Evolutionary conservation across 2,797 vertebrate genomes (phyloP), one percentile per base, ranked within the genome.

Genomic region (Kryptolebias ocellatus): DNA sequence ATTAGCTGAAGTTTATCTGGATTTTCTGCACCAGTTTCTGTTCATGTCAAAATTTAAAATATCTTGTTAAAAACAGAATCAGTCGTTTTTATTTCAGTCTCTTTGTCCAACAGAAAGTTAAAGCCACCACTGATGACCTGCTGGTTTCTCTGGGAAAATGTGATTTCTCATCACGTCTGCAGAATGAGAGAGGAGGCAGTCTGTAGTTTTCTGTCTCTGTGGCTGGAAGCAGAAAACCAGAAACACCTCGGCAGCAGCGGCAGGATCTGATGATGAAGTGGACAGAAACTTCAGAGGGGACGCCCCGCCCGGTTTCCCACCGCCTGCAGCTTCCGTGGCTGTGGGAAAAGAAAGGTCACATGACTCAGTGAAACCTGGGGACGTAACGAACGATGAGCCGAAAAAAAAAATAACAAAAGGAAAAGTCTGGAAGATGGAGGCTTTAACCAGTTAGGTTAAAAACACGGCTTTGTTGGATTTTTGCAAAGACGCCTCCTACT

Each of bases 181-280:
- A 56, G 52, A 20, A 34, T 2, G 31, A 61, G 9, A 64, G 64
- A 37, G 20, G 42, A 9, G 53, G 11, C 44, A 54, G 53, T 51
- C 56, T 42, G n/a, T 0, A 57, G 53, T 0, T 31, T 31, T 45
- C 3, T 27, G 15, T 72, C 34, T 42, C 17, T 53, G 73, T 1
- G 59, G 75, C 69, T 37, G 20, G 50, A 66, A 63, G 28, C 53
- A 69, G 51, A 67, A 52, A 74, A 59, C 52, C 60, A 73, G 39
- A 70, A 59, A 60, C 39, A n/a, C 29, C 46, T 46, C 52, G 18
- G 47, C 47, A 31, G 44, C 44, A 46, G 54, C 47, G 24, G 44
- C 44, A 46, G 54, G 18, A 60, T 58, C 58, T 62, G 51, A 53
- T 29, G 45, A 52, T 3, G 24, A 2, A 34, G 44, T n/a, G 53